Percentiles rank a stretch among this genome's conserved stretches.
Conservation (phyloP, 2,797 vertebrate species). For the Chiloscyllium punctatum region DNA sequence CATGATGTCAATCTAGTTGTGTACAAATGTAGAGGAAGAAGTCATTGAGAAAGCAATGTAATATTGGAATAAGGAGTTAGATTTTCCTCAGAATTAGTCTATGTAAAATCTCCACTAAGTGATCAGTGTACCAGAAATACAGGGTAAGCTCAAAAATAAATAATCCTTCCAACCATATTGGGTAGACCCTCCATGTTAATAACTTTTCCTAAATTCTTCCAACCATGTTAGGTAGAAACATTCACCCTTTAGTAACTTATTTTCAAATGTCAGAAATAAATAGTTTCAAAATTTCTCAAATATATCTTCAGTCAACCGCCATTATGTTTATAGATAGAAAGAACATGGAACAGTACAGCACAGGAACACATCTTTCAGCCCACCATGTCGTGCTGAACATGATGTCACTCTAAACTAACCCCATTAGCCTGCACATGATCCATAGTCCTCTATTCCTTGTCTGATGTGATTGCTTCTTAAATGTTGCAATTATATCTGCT, state of each 20-base stretch:
- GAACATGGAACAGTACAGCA: too few relatives aligned
- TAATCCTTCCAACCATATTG: not conserved
- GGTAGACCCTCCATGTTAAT: not conserved
- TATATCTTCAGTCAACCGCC: not conserved
- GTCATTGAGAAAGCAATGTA: not conserved
- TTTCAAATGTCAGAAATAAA: not conserved
- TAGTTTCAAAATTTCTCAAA: not conserved
- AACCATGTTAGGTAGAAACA: not conserved
- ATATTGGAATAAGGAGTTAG: not conserved
- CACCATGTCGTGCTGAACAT: too few relatives aligned
- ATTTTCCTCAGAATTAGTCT: not conserved
- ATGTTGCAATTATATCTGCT: too few relatives aligned
- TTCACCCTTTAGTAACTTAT: not conserved
- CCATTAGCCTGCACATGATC: too few relatives aligned
- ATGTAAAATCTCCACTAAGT: not conserved
- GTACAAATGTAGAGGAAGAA: not conserved
- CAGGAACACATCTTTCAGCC: too few relatives aligned
- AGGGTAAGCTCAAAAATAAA: not conserved
- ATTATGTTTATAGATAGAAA: not conserved
- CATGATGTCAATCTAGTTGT: not conserved
- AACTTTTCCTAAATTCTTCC: not conserved
- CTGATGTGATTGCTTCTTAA: too few relatives aligned
- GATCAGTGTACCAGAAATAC: not conserved
- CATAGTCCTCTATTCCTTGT: too few relatives aligned
- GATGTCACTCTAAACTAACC: too few relatives aligned